Conservation (phyloP, 2,888 invertebrate genomes). For the Rhagophthalmus giganteus region DNA sequence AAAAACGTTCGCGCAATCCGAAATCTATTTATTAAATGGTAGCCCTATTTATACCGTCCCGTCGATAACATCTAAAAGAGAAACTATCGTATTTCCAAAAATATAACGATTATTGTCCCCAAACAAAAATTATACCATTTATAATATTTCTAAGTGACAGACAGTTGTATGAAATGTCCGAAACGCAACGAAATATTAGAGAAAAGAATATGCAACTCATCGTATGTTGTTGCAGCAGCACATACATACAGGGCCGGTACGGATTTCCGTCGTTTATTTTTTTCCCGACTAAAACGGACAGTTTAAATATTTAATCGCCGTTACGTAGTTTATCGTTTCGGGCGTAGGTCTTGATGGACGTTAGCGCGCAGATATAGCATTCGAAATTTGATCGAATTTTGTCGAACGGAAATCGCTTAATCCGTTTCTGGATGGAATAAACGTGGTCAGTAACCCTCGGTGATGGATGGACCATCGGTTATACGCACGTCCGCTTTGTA, state of each 20-base stretch:
- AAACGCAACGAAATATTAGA: slow-evolving; percentile 43
- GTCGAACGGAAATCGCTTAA: slow-evolving; percentile 14
- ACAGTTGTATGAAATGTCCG: slow-evolving; percentile 52
- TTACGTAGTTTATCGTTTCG: neutral
- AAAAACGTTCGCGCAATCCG: too few species aligned
- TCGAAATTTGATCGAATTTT: too few species aligned
- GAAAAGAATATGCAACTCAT: slow-evolving; percentile 52
- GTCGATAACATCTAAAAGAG: slow-evolving; percentile 6
- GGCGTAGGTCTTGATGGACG: too few species aligned
- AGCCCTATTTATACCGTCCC: too few species aligned
- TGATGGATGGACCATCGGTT: slow-evolving; percentile 54
- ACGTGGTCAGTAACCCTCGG: slow-evolving; percentile 47
- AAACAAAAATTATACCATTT: slow-evolving; percentile 51
- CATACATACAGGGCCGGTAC: slow-evolving; percentile 25
- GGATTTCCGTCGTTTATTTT: too few species aligned
- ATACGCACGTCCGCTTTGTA: slow-evolving; percentile 50
- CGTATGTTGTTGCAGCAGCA: slow-evolving; percentile 44
- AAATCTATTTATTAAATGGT: too few species aligned
- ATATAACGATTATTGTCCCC: slow-evolving; percentile 43
- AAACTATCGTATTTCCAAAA: slow-evolving; percentile 49
- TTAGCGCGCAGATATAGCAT: too few species aligned
- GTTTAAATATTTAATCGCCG: neutral
- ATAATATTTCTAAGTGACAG: slow-evolving; percentile 55
- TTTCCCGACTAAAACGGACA: too few species aligned
- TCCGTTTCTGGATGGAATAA: slow-evolving; percentile 37